Base-by-base conservation (phyloP, 2,888 invertebrate genomes). In the Loripinus fragilis region DNA sequence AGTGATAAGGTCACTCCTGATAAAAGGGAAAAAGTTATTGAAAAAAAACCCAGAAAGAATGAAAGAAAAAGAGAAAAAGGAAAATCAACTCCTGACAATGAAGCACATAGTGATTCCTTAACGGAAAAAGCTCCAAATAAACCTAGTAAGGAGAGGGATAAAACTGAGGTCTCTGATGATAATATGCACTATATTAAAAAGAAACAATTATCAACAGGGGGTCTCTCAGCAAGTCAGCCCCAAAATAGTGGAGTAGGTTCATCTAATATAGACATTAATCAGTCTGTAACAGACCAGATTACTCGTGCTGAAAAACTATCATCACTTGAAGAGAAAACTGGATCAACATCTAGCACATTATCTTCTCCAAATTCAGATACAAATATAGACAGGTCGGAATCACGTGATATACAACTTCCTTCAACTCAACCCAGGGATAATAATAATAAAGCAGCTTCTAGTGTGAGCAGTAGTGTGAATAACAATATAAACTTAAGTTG, bases 161-260 rank as follows among this genome's bases (percentile, higher is more conserved):
- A 70, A 60, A 35, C 70, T 35, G 76, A 81, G 73, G 85, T 85
- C 70, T 80, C 80, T 70, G 86, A 86, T 68, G 91, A 89, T 87
- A 88, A 86, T 89, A 92, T 92, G 92, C 91, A 91, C 90, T 91
- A 85, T 86, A 91, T 91, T 78, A 83, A 83, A 78, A 83, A 83
- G 87, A 92, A 92, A 88, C 90, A 90, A 86, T 81, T 90, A 83
- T 84, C 90, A 84, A 76, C 87, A 73, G 88, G 87, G 68, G 84
- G 87, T 80, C 72, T 76, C 79, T 74, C 81, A 65, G 48, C 83
- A 67, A 78, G 78, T 68, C 76, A 81, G 65, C 77, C 81, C 69
- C 74, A 80, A 48, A 73, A 80, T 70, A 77, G 75, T 72, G 79
- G 76, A 74, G 72, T 85, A 76, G 80, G 81, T 80, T 83, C 81